Evolutionary conservation across 2,113 vertebrate genomes (phyloP).

Genomic region (Naja naja): DNA sequence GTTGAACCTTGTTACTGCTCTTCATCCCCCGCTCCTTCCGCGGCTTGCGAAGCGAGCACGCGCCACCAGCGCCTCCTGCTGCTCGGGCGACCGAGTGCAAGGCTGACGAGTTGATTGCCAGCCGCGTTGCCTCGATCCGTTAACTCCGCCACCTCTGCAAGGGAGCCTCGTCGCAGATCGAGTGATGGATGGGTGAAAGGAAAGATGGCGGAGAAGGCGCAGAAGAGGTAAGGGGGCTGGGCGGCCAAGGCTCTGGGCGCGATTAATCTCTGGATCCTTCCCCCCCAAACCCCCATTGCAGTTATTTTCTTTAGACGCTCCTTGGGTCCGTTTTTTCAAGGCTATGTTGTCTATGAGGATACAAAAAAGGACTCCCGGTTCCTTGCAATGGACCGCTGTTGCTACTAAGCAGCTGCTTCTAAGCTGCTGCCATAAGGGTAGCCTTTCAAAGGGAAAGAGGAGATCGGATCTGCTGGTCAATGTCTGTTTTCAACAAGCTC

Average conservation of each 20-base stretch:
- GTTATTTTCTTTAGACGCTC: neutral
- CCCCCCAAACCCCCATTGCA: neutral
- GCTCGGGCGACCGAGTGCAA: neutral
- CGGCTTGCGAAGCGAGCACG: neutral
- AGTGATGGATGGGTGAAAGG: neutral
- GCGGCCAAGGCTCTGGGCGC: neutral
- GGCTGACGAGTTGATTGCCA: neutral
- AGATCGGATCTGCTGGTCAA: neutral
- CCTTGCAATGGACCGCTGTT: neutral
- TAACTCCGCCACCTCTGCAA: too few species aligned
- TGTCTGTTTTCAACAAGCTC: neutral
- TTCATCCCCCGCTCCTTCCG: neutral
- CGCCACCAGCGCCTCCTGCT: neutral
- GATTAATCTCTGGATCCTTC: neutral
- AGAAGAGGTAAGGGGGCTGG: neutral
- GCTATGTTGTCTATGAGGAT: neutral
- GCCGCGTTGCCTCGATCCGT: neutral
- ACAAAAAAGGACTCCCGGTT: neutral
- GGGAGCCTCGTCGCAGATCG: neutral
- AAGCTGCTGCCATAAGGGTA: neutral
- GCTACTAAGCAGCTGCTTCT: neutral
- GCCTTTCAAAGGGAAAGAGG: neutral
- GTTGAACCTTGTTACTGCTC: neutral
- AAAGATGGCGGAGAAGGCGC: constrained; percentile 25
- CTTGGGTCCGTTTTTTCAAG: neutral